These are phyloP conservation scores for Clytia hemisphaerica DNA, from an alignment of 30 jellyfish, hydroid and myxozoan species.

Conservation along the genomic window DNA sequence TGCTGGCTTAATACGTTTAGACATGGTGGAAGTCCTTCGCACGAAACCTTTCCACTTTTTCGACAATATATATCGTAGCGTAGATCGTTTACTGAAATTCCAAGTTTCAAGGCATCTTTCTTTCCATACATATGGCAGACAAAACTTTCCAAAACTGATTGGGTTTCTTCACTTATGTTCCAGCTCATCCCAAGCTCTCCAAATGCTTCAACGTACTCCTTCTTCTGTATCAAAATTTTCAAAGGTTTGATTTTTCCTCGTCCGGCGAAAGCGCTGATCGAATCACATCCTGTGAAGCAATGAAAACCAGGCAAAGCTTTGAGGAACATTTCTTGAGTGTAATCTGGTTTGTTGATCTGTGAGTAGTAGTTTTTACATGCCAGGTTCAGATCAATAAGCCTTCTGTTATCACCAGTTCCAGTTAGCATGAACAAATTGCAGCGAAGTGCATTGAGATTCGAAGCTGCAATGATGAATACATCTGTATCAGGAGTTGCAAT, in stretches of 20 bases:
- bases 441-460: no score
- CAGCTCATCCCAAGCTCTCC: not conserved
- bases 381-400: slow-evolving; percentile 2
- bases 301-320: not conserved
- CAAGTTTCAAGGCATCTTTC: not conserved
- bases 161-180: not conserved
- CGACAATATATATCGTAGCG: not conserved
- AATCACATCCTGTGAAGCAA: not conserved
- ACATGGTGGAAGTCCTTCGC: slow-evolving; percentile 45
- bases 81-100: not conserved
- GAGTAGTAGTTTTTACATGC: not conserved
- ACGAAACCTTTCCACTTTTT: not conserved
- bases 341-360: not conserved
- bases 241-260: slow-evolving; percentile 4
- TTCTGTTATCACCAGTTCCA: not conserved
- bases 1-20: slow-evolving; percentile 29
- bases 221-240: not conserved
- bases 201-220: not conserved
- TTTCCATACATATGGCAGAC: slow-evolving; percentile 3
- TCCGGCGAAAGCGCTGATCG: not conserved
- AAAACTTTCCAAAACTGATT: not conserved
- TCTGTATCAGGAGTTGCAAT: not conserved
- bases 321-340: not conserved
- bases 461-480: no score
- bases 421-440: not conserved